Evolutionary conservation across 2,888 invertebrate species (phyloP).

Genomic region (Brenthis hecate): DNA sequence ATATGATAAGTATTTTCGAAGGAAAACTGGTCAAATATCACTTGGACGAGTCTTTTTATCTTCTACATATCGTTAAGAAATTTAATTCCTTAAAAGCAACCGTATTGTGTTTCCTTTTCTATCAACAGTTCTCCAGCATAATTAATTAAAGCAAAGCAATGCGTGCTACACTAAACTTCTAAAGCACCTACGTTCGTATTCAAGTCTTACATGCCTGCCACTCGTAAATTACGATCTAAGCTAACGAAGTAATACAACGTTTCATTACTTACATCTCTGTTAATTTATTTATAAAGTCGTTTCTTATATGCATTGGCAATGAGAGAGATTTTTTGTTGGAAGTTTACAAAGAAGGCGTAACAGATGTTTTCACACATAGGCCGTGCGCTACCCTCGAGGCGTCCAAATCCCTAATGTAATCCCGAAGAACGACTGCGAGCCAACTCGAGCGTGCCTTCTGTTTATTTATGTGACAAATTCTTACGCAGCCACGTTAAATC

Average conservation of each 20-base stretch:
- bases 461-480: constrained; percentile 82
- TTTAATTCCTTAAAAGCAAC: background rate
- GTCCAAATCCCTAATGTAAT: constrained; percentile 76
- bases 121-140: constrained; percentile 11
- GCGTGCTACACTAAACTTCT: constrained; percentile 22
- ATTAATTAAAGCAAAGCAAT: constrained; percentile 20
- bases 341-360: constrained; percentile 67
- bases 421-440: constrained; percentile 70
- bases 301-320: constrained; percentile 22
- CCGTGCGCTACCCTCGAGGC: constrained; percentile 55
- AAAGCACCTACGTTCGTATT: constrained; percentile 12
- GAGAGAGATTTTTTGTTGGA: constrained; percentile 54
- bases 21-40: background rate
- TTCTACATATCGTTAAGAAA: background rate
- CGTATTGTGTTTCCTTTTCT: constrained; percentile 5
- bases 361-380: constrained; percentile 77
- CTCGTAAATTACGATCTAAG: constrained; percentile 26
- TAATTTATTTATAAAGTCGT: constrained; percentile 30
- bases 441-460: constrained; percentile 72
- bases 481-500: constrained; percentile 70
- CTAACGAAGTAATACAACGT: constrained; percentile 25
- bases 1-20: too few relatives aligned
- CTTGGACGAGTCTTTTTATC: background rate
- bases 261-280: constrained; percentile 28
- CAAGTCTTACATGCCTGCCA: constrained; percentile 24